Percentiles rank a stretch among this genome's conserved stretches.
Evolutionary conservation across 2,113 vertebrate genomes (phyloP).

Genomic region (Spermophilus dauricus): DNA sequence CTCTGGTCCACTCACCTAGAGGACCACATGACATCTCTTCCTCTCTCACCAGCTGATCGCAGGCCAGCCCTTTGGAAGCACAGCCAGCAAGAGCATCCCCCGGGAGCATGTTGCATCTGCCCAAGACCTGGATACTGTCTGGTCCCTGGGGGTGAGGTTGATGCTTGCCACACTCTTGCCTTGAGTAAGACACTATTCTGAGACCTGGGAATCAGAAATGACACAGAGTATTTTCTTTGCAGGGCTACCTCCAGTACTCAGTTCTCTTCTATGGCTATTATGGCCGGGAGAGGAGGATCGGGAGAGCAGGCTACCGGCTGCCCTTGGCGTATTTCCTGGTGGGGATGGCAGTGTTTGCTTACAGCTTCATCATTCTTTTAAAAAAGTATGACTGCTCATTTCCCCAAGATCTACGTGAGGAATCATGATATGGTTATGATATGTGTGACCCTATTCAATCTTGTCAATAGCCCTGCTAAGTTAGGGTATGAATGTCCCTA

Average conservation of each 20-base stretch:
- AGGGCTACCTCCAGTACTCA: constrained; percentile 99
- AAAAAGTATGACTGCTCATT: constrained; percentile 91
- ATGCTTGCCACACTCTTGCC: fast-evolving
- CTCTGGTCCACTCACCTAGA: neutral
- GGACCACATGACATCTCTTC: neutral
- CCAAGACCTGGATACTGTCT: constrained; percentile 98
- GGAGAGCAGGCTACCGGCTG: constrained; percentile 95
- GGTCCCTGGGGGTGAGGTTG: constrained; percentile 97
- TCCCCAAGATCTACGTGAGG: neutral
- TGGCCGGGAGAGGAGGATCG: constrained; percentile 94
- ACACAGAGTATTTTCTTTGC: constrained; percentile 72
- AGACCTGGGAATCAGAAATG: neutral
- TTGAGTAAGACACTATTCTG: fast-evolving
- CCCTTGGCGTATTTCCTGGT: constrained; percentile 98
- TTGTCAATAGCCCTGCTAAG: neutral
- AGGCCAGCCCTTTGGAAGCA: constrained; percentile 95
- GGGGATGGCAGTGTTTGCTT: constrained; percentile 98
- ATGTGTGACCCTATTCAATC: fast-evolving
- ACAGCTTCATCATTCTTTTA: constrained; percentile 98
- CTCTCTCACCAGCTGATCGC: constrained; percentile 92
- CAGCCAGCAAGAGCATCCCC: constrained; percentile 96
- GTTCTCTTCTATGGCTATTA: constrained; percentile 99
- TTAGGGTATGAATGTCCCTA: neutral
- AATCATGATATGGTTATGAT: fast-evolving
- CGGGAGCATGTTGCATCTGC: constrained; percentile 92